Evolutionary conservation across 2,888 invertebrate genomes (phyloP).

Genomic region (Drosophila hamatofila): DNA sequence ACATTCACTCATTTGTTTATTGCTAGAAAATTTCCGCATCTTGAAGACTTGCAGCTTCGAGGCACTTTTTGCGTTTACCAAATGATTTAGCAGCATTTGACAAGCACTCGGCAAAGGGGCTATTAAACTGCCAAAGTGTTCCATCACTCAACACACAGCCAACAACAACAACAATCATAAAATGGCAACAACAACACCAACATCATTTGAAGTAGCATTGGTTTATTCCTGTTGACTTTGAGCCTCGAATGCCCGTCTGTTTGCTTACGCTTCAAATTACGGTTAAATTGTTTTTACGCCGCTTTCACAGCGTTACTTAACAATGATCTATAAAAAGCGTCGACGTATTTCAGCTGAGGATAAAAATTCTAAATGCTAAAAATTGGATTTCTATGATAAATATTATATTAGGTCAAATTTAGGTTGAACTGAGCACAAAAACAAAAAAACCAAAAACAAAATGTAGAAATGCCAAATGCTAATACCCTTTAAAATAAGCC

Average conservation of each 20-base stretch:
- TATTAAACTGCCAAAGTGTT: constrained; percentile 72
- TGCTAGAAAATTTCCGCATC: constrained; percentile 40
- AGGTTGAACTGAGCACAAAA: constrained; percentile 18
- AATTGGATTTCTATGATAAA: constrained; percentile 12
- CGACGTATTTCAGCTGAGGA: constrained; percentile 8
- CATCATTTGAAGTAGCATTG: constrained; percentile 15
- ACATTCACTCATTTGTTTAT: constrained; percentile 38
- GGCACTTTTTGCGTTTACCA: constrained; percentile 38
- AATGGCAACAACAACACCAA: background rate
- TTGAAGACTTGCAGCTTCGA: constrained; percentile 46
- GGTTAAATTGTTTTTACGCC: constrained; percentile 75
- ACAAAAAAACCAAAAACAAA: background rate
- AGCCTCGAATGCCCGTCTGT: constrained; percentile 47
- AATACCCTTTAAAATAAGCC: background rate
- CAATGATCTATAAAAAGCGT: constrained; percentile 55
- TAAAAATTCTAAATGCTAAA: constrained; percentile 26
- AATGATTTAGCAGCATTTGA: constrained; percentile 70
- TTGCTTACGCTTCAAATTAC: constrained; percentile 76
- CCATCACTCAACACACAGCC: constrained; percentile 64
- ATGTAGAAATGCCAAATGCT: background rate
- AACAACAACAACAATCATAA: constrained; percentile 15
- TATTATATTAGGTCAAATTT: constrained; percentile 21
- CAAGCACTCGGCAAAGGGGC: constrained; percentile 50
- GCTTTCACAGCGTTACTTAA: constrained; percentile 38
- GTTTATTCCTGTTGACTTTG: constrained; percentile 38